Evolutionary conservation across 1,140 invertebrate genomes (phyloP), one percentile per base, ranked within the genome.

Genomic region (Catajapyx aquilonaris): DNA sequence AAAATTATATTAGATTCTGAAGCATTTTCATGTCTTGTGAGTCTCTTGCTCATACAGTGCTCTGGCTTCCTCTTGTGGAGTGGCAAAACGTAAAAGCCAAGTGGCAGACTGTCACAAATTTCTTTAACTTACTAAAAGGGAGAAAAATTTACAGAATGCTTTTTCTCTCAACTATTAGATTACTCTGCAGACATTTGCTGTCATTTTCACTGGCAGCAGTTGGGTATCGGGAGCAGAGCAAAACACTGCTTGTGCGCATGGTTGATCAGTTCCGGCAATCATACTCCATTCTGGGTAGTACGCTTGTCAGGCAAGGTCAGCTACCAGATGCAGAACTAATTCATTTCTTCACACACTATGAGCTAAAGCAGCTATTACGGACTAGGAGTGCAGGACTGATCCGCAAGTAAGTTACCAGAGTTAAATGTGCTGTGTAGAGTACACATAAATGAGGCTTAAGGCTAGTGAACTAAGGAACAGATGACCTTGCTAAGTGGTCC

Each of bases 381-480:
- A 62, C 55, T 2, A 51, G 64, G 25, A 64, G 67, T 46, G 62
- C 69, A 3, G 53, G 46, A 4, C 47, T 78, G 13, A 53, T 81
- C 10, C 60, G 57, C 34, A 81, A 76, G 75, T 79, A 60, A 54
- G 56, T n/a, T n/a, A n/a, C n/a, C n/a, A n/a, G n/a, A n/a, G n/a
- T n/a, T n/a, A n/a, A n/a, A n/a, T n/a, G n/a, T n/a, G n/a, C n/a
- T n/a, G n/a, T n/a, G n/a, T n/a, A n/a, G 13, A 28, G 23, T 28
- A 9, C 23, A 28, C 7, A 9, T 28, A 9, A 13, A 28, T 28
- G 23, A 7, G 7, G 7, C 13, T 28, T 28, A 28, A 9, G 23
- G 7, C 13, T 28, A 13, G 13, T 28, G 13, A 9, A 28, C 7
- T 9, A 28, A 13, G 13, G 23, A 28, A 28, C 7, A 13, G 23